These are phyloP conservation scores for Cryptocephalus moraei DNA, from an alignment of 2,888 invertebrate species.

Conservation along the genomic window DNA sequence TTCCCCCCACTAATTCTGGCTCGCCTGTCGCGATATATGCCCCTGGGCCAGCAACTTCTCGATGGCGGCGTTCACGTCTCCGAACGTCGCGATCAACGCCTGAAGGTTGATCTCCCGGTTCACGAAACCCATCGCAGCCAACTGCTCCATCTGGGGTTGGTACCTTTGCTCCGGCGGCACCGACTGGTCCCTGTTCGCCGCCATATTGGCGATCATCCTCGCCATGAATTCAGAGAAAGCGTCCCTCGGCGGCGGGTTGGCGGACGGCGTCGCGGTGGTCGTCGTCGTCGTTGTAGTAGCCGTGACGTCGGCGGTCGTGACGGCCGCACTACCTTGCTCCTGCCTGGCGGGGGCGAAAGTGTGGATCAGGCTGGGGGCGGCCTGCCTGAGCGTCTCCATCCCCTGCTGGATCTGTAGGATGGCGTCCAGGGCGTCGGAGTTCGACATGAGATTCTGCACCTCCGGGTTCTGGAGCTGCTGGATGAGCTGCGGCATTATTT, in stretches of 20 bases:
- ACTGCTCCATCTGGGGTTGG: slow-evolving; percentile 87
- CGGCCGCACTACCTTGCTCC: background rate
- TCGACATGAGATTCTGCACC: slow-evolving; percentile 75
- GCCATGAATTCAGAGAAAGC: slow-evolving; percentile 62
- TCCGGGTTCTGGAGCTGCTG: slow-evolving; percentile 89
- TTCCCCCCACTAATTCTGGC: too few species aligned
- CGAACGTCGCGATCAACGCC: slow-evolving; percentile 92
- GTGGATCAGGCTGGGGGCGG: slow-evolving; percentile 72
- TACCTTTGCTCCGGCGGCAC: slow-evolving; percentile 90
- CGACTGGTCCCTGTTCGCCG: slow-evolving; percentile 29
- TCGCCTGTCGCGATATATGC: too few species aligned
- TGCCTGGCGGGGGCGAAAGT: slow-evolving; percentile 37
- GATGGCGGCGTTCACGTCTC: slow-evolving; percentile 96
- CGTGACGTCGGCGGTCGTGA: slow-evolving; percentile 26
- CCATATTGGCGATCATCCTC: slow-evolving; percentile 63
- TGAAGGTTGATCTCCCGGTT: slow-evolving; percentile 96
- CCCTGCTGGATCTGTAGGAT: slow-evolving; percentile 93
- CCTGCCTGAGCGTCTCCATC: slow-evolving; percentile 76
- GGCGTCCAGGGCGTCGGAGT: slow-evolving; percentile 89
- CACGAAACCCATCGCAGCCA: slow-evolving; percentile 93
- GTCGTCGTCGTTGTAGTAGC: slow-evolving; percentile 25
- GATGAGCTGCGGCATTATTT: slow-evolving; percentile 79
- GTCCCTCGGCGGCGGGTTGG: slow-evolving; percentile 27
- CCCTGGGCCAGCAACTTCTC: slow-evolving; percentile 68
- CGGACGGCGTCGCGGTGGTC: slow-evolving; percentile 27